Percentiles rank a stretch among this genome's conserved stretches.
Evolutionary conservation across 2,888 invertebrate genomes (phyloP).

Genomic region (Amaurobius ferox): DNA sequence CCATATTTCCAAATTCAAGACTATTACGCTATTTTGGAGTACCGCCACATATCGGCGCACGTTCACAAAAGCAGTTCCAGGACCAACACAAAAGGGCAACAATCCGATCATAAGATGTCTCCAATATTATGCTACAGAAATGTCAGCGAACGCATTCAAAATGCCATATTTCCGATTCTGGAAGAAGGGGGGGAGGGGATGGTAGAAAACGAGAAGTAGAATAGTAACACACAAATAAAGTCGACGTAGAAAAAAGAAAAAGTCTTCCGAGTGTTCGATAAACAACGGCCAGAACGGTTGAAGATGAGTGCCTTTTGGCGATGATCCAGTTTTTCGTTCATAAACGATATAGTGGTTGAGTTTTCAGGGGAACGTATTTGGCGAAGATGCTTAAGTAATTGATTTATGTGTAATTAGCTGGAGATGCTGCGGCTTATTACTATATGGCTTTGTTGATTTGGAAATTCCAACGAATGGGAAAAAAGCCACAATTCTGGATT

Average conservation of each 20-base stretch:
- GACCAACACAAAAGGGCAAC: background rate
- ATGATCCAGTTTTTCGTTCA: background rate
- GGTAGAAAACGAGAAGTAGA: background rate
- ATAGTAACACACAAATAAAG: background rate
- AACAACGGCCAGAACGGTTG: background rate
- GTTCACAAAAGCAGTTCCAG: background rate
- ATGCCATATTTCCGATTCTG: background rate
- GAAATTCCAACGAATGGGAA: too few species aligned
- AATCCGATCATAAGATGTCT: background rate
- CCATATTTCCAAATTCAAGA: too few species aligned
- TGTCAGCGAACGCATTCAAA: background rate
- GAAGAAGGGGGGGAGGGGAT: background rate
- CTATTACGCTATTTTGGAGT: background rate
- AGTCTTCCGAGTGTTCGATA: background rate
- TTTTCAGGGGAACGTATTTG: background rate
- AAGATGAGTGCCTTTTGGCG: background rate
- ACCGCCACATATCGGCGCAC: background rate
- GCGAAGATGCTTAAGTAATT: constrained; percentile 5
- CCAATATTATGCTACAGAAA: background rate
- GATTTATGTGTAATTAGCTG: background rate
- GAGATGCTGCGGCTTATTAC: background rate
- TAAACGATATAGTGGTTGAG: background rate
- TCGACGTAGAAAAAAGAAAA: background rate
- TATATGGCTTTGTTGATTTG: too few species aligned
- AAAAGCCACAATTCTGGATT: too few species aligned